Conservation (phyloP, 2,888 invertebrate genomes). For the Oligia strigilis region DNA sequence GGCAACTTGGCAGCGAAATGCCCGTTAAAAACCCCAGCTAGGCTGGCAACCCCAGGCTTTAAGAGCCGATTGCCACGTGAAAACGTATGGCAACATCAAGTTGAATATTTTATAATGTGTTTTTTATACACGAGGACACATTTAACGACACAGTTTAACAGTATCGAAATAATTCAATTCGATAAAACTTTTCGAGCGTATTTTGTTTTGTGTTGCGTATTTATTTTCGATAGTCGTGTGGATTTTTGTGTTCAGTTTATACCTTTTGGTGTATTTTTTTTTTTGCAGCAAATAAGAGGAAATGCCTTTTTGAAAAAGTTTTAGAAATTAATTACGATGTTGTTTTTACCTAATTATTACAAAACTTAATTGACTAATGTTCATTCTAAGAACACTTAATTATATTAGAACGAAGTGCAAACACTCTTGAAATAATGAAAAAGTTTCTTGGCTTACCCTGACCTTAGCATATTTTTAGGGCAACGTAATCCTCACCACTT, state of each 20-base stretch:
- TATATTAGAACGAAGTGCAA: background rate
- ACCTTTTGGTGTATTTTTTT: background rate
- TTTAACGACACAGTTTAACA: conserved; percentile 40
- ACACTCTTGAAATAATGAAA: background rate
- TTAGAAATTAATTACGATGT: too few relatives aligned
- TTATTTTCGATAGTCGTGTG: conserved; percentile 24
- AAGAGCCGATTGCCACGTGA: conserved; percentile 63
- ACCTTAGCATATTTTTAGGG: background rate
- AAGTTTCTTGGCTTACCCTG: background rate
- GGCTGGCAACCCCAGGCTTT: conserved; percentile 58
- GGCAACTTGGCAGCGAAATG: conserved; percentile 63
- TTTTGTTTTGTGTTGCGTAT: conserved; percentile 25
- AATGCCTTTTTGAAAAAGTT: too few relatives aligned
- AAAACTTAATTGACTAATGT: background rate
- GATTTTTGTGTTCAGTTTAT: conserved; percentile 22
- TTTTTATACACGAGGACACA: conserved; percentile 59
- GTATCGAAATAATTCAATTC: conserved; percentile 27
- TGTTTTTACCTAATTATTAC: background rate
- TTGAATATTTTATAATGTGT: conserved; percentile 68
- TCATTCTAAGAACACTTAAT: conserved; percentile 1
- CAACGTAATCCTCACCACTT: background rate
- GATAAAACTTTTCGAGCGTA: conserved; percentile 38
- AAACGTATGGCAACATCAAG: conserved; percentile 63
- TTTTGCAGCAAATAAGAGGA: background rate
- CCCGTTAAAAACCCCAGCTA: conserved; percentile 59